Evolutionary conservation across 2,888 invertebrate species (phyloP).

Genomic region (Aelia acuminata): DNA sequence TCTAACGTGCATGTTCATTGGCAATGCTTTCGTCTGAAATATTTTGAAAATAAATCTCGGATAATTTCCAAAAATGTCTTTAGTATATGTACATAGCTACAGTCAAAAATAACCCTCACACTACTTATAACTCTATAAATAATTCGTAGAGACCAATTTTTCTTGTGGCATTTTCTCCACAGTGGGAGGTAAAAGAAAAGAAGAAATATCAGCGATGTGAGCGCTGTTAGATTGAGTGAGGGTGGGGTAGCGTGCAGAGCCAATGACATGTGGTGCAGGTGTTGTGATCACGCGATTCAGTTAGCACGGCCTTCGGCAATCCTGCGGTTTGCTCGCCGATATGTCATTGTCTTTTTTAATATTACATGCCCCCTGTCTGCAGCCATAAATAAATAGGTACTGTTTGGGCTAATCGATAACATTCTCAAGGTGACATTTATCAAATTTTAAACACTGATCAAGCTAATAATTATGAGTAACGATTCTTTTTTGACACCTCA

Average conservation of each 20-base stretch:
- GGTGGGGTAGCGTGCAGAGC: neutral
- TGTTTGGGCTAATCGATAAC: neutral
- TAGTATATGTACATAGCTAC: no score
- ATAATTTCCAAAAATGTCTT: no score
- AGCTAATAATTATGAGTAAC: neutral
- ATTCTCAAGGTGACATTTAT: neutral
- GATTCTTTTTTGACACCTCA: neutral
- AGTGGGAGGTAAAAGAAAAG: neutral
- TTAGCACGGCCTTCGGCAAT: neutral
- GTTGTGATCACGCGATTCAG: neutral
- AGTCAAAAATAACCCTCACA: no score
- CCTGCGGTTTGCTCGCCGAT: neutral
- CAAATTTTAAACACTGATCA: neutral
- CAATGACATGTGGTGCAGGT: slow-evolving; percentile 20
- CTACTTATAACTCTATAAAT: neutral
- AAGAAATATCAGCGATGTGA: slow-evolving; percentile 22
- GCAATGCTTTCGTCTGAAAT: no score
- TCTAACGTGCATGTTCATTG: no score
- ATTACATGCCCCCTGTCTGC: neutral
- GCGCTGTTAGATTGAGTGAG: slow-evolving; percentile 13
- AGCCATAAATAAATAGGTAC: neutral
- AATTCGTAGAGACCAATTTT: neutral
- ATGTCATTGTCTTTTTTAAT: slow-evolving; percentile 35
- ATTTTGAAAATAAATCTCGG: no score
- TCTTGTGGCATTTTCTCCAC: neutral